Conservation (phyloP, 1,140 invertebrate genomes). For the Archegozetes longisetosus region DNA sequence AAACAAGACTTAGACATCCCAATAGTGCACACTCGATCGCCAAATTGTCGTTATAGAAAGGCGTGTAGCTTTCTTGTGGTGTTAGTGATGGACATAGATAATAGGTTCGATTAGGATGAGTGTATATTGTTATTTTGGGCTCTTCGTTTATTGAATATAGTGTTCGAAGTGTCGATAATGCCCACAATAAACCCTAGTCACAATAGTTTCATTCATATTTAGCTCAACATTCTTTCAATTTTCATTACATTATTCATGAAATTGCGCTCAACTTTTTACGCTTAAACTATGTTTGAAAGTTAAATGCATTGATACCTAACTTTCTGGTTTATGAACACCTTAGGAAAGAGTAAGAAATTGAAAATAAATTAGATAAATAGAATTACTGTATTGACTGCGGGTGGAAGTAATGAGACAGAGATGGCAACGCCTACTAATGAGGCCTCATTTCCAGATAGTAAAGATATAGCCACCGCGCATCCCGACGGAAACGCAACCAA, state of each 20-base stretch:
- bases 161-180: conserved; percentile 33
- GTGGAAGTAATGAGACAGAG: conserved; percentile 68
- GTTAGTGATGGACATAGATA: conserved; percentile 16
- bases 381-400: conserved; percentile 65
- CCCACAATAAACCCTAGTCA: conserved; percentile 55
- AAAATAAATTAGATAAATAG: too few relatives aligned
- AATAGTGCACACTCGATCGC: conserved; percentile 57
- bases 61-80: conserved; percentile 25
- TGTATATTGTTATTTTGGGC: background rate
- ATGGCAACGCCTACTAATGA: conserved; percentile 75
- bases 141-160: conserved; percentile 8
- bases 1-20: conserved; percentile 55
- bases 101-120: conserved; percentile 12
- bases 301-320: too few relatives aligned
- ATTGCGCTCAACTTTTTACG: too few relatives aligned
- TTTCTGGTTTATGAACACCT: too few relatives aligned
- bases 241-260: too few relatives aligned
- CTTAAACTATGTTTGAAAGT: too few relatives aligned
- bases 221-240: too few relatives aligned
- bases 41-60: conserved; percentile 49
- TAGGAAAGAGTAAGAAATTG: too few relatives aligned
- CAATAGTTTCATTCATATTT: too few relatives aligned
- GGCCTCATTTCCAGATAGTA: conserved; percentile 63
- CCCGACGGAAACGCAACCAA: conserved; percentile 52
- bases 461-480: conserved; percentile 65